Evolutionary conservation across 2,888 invertebrate genomes (phyloP), one percentile per base, ranked within the genome.

Genomic region (Calliscelio sp.): DNA sequence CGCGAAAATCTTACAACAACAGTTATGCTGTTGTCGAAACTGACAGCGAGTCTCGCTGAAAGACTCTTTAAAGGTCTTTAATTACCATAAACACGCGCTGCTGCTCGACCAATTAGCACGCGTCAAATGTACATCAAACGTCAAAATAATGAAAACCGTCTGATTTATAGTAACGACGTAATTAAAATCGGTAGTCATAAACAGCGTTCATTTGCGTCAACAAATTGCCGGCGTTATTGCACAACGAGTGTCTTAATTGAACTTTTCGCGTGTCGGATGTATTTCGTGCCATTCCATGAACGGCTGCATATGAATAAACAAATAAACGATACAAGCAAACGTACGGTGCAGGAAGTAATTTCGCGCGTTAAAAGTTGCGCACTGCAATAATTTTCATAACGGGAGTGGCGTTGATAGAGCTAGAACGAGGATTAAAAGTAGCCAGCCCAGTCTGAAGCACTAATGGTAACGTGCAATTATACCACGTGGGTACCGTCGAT

Each of bases 281-380:
- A 10, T 51, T 63, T 57, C 65, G 65, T 53, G 32, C 28, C 49
- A 70, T 51, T 73, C 55, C 44, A 63, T 74, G 25, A 59, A 55
- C 24, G 53, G 22, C 41, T 35, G 38, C 18, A 20, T 73, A 70
- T 41, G 70, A 53, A 71, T 59, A 63, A 84, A 74, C 73, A 77
- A 82, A 77, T 77, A 71, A 77, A 75, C 65, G 70, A 65, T 65
- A 71, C 59, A 20, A 65, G 65, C 22, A 46, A 78, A 74, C 46
- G 73, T 70, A 85, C 44, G 74, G 71, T 83, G 80, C 85, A 85
- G 85, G 85, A 85, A 81, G 83, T 81, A 85, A 83, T 85, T 83
- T 78, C 25, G 63, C 70, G 71, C 51, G 70, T 78, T 82, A 73
- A 79, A 84, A 82, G 71, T 79, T 55, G 44, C 28, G 14, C 24